Base-by-base conservation (phyloP, 2,113 vertebrate species). In the Stigmatopora nigra region DNA sequence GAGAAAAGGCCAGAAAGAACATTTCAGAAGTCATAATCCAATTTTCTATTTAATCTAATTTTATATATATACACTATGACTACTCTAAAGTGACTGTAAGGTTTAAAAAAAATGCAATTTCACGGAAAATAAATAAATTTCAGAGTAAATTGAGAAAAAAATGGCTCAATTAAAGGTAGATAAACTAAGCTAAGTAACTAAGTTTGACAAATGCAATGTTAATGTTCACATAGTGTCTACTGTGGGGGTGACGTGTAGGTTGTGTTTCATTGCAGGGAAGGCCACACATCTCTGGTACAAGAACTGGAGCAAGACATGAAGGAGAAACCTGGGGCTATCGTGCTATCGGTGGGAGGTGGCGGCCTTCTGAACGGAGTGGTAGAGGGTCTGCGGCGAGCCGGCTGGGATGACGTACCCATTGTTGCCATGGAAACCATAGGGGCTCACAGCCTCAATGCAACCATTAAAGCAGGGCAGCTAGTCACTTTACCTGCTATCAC, bases 311-410 rank as follows among this genome's bases (percentile, higher is more conserved):
- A 81, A 0, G 84, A 84, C 0, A 76, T 98, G 79, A 73, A 67
- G 51, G 67, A 73, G 63, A 93, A 92, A 82, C 95, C 96, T 0
- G 93, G 90, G 0, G 94, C 89, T 1, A 70, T 98, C 0, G 88
- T 95, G 78, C 78, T 98, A 85, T 88, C 95, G 0, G 95, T 97
- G 59, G 95, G 95, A 0, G 95, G 95, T 0, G 94, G 95, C 4
- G 96, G 95, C 5, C 91, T 97, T 66, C 86, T 98, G 70, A 91
- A 92, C 0, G 94, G 94, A 0, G 91, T 96, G 0, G 89, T 90
- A 47, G 88, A 91, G 0, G 96, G 95, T 3, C 84, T 97, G 81
- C 76, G 38, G 0, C 88, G 88, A 1, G 94, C 91, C 65, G 89
- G 86, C 63, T 98, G 96, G 96, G 87, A 70, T 62, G 92, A 94